These are phyloP conservation scores for Yasuhikotakia modesta DNA, from an alignment of 2,797 vertebrate species.

Conservation along the genomic window DNA sequence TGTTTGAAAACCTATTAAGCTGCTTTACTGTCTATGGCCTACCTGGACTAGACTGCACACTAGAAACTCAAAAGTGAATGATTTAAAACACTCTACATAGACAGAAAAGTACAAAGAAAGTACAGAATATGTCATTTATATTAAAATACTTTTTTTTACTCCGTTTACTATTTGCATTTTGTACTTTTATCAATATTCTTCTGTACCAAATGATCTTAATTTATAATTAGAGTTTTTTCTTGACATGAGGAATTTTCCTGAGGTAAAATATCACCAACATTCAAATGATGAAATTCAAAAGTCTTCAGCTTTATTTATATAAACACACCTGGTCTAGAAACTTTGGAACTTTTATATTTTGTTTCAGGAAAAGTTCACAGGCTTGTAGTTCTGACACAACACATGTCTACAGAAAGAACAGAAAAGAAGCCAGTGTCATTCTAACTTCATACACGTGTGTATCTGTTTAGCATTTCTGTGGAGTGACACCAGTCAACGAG, in stretches of 20 bases:
- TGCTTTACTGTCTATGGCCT: not conserved
- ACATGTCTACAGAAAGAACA: not conserved
- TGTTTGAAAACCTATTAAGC: not conserved
- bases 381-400: not conserved
- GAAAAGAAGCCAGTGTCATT: conserved; percentile 22
- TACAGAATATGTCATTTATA: no score
- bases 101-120: not conserved
- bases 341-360: not conserved
- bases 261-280: no score
- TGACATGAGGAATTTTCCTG: no score
- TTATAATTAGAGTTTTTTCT: no score
- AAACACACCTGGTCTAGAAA: not conserved
- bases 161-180: no score
- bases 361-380: not conserved
- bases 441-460: conserved; percentile 41
- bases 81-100: not conserved
- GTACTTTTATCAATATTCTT: no score
- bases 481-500: conserved; percentile 56
- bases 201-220: no score
- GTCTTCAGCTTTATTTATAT: not conserved
- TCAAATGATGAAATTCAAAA: not conserved
- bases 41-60: not conserved
- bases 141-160: no score
- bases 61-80: not conserved
- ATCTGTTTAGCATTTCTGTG: conserved; percentile 60